These are phyloP conservation scores for Calliphora vicina DNA, from an alignment of 1,140 invertebrate genomes.

Conservation along the genomic window DNA sequence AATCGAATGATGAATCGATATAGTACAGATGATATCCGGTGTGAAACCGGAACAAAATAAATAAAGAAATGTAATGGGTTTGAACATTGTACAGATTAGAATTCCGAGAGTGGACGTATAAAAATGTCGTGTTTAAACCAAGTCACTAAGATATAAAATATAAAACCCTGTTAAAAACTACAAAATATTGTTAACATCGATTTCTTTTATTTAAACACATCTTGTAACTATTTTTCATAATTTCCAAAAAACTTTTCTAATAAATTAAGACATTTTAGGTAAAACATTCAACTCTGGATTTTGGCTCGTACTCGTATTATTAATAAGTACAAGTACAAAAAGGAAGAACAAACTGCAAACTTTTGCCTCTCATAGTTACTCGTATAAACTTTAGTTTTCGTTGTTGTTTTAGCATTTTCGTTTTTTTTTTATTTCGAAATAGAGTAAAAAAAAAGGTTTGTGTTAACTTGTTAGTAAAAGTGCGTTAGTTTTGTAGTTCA, in stretches of 20 bases:
- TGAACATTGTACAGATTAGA: no score
- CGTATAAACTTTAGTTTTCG: not conserved
- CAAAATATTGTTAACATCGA: no score
- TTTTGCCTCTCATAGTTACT: not conserved
- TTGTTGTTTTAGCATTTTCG: not conserved
- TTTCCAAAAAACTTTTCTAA: not conserved
- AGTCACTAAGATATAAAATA: no score
- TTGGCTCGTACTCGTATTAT: not conserved
- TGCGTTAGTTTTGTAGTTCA: conserved; percentile 12
- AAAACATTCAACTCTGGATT: not conserved
- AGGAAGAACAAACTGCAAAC: not conserved
- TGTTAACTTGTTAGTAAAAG: conserved; percentile 16
- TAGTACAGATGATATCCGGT: no score
- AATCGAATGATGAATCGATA: no score
- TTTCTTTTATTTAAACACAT: no score
- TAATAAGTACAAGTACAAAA: not conserved
- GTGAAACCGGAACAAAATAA: no score
- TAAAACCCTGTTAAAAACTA: no score
- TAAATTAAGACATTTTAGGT: not conserved
- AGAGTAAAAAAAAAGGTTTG: not conserved
- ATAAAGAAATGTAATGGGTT: no score
- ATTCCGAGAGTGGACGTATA: no score
- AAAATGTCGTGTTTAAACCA: no score
- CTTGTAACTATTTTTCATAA: not conserved
- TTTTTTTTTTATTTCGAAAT: not conserved